Percentiles rank a stretch among this genome's conserved stretches.
These are phyloP conservation scores for Morpho achilles DNA, from an alignment of 2,888 invertebrate genomes.

Conservation along the genomic window DNA sequence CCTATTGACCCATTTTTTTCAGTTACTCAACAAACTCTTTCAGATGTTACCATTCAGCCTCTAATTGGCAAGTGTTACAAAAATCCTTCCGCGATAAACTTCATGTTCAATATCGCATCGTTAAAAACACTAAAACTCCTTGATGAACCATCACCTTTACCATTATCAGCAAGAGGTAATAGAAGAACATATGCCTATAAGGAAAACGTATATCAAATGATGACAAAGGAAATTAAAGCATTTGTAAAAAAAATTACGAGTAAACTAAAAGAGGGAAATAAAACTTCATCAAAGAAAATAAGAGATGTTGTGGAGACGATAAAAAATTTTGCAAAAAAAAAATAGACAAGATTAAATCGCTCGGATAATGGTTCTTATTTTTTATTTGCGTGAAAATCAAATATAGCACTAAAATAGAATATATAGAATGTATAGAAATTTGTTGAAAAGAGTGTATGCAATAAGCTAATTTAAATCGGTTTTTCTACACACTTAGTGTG, in stretches of 20 bases:
- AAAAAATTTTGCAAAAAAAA: too few species aligned
- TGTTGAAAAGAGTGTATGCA: too few species aligned
- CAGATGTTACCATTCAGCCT: slow-evolving; percentile 58
- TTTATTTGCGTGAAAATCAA: too few species aligned
- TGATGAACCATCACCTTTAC: slow-evolving; percentile 28
- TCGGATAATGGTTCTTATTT: too few species aligned
- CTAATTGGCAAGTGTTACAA: slow-evolving; percentile 45
- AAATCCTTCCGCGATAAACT: slow-evolving; percentile 42
- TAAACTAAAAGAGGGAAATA: background rate
- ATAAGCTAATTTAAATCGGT: too few species aligned
- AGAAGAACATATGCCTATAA: slow-evolving; percentile 9
- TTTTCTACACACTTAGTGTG: too few species aligned
- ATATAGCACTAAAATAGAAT: too few species aligned
- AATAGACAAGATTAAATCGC: too few species aligned
- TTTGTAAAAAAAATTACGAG: slow-evolving; percentile 16
- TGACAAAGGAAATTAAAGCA: slow-evolving; percentile 19
- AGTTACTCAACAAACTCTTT: slow-evolving; percentile 17
- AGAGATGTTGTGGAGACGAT: too few species aligned
- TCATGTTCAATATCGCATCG: slow-evolving; percentile 53
- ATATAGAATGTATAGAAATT: too few species aligned
- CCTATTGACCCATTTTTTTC: too few species aligned
- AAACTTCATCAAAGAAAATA: too few species aligned
- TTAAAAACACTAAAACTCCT: slow-evolving; percentile 50
- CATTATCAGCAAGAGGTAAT: background rate
- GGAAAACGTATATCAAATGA: slow-evolving; percentile 13